phyloP scores from a whole-genome alignment of 2,113 vertebrate genomes.

The Brachirus orientalis region DNA sequence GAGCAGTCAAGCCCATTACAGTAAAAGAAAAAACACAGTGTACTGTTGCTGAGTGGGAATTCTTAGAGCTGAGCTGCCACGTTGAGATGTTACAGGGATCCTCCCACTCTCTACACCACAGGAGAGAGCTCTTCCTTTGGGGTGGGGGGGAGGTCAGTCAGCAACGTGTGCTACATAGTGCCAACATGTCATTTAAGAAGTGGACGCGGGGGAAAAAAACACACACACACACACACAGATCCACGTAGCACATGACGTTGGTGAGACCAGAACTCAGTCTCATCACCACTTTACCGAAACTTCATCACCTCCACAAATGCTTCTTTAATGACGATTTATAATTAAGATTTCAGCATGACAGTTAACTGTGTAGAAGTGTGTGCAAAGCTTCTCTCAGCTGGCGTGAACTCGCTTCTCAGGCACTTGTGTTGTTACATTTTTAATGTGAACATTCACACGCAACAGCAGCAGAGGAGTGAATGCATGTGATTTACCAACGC shows the following conservation, averaged over 20 bases:
- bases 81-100: conserved; percentile 77
- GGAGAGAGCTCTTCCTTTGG: conserved; percentile 24
- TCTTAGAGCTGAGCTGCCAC: conserved; percentile 76
- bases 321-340: conserved; percentile 49
- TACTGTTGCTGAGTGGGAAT: conserved; percentile 33
- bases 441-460: conserved; percentile 30
- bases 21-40: conserved; percentile 20
- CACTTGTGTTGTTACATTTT: conserved; percentile 40
- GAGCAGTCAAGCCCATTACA: conserved; percentile 20
- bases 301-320: conserved; percentile 16
- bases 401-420: conserved; percentile 46
- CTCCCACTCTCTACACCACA: conserved; percentile 68
- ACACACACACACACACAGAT: conserved; percentile 16
- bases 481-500: conserved; percentile 26
- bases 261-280: conserved; percentile 4
- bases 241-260: background rate
- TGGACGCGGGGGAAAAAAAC: background rate
- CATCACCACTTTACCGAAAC: conserved; percentile 3
- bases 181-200: conserved; percentile 48
- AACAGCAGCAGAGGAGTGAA: conserved; percentile 23
- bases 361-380: conserved; percentile 28
- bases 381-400: conserved; percentile 26
- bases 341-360: conserved; percentile 47
- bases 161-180: conserved; percentile 51
- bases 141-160: conserved; percentile 22